A percentile compares a stretch with the other conserved stretches of the same genome.
Conservation (phyloP, 2,888 invertebrate species). For the Nasonovia ribisnigri region DNA sequence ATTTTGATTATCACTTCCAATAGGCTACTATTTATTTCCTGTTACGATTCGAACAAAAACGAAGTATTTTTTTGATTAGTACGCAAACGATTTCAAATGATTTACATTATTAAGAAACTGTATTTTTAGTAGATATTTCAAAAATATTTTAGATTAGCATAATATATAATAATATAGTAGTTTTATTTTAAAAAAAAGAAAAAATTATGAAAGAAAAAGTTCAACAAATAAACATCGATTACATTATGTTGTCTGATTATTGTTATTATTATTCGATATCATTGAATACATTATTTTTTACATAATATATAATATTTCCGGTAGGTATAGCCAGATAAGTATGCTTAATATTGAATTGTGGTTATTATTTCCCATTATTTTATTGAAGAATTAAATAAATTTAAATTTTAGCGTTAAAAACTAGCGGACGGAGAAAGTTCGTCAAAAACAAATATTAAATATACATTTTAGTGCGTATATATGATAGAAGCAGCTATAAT, state of each 20-base stretch:
- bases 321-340: background rate
- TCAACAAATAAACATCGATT: background rate
- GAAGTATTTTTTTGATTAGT: background rate
- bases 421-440: background rate
- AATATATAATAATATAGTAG: background rate
- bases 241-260: background rate
- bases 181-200: background rate
- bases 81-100: background rate
- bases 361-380: background rate
- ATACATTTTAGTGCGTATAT: background rate
- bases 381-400: background rate
- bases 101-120: background rate
- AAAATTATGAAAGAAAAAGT: background rate
- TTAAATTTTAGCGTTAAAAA: background rate
- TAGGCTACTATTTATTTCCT: background rate
- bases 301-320: background rate
- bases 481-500: background rate
- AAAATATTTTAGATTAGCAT: background rate
- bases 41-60: background rate
- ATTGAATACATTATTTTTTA: background rate
- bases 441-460: background rate
- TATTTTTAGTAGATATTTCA: background rate
- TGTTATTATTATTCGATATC: background rate
- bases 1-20: slow-evolving; percentile 1
- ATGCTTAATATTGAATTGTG: background rate